Base-by-base conservation (phyloP, 2,797 vertebrate species). In the Diplodus sargus region DNA sequence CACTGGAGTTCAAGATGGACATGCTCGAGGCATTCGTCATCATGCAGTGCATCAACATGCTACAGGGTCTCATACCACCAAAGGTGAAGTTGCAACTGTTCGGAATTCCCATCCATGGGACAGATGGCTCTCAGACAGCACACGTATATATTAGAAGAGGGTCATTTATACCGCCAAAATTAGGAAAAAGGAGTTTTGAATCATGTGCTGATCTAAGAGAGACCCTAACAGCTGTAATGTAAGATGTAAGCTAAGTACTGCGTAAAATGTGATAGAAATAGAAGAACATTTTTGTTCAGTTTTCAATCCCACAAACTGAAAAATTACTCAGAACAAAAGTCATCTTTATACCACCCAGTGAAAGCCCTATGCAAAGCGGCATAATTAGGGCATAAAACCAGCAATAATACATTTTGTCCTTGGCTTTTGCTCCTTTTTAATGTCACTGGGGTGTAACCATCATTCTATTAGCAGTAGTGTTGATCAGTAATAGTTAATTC, bases 21-120 rank as follows among this genome's bases (percentile, higher is more conserved):
- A 92, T 97, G 93, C 48, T 99, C 13, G 98, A 99, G 88, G 96
- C 96, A 74, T 99, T 98, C 89, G 95, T 99, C 70, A 95, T 99
- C 87, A 95, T 92, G 92, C 98, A 99, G 87, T 96, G 97, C 89
- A 97, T 97, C 88, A 96, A 96, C 85, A 96, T 99, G 95, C 95
- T 99, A 16, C 96, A 98, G 79, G 98, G 98, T 18, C 97, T 99
- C 83, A 97, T 99, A 73, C 96, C 95, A 17, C 79, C 88, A 3
- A 98, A 97, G 95, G 98, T 98, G 90, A 81, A 30, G 3, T 42
- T 63, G 45, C 14, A 67, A 3, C 10, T 52, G 34, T 22, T 60
- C 4, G 25, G 58, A 58, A 54, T 74, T 60, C 3, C 54, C 47
- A 56, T 54, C 22, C 18, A 48, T 10, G 14, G 22, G 8, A 28